Conservation (phyloP, 2,797 vertebrate genomes). For the Malurus splendens region DNA sequence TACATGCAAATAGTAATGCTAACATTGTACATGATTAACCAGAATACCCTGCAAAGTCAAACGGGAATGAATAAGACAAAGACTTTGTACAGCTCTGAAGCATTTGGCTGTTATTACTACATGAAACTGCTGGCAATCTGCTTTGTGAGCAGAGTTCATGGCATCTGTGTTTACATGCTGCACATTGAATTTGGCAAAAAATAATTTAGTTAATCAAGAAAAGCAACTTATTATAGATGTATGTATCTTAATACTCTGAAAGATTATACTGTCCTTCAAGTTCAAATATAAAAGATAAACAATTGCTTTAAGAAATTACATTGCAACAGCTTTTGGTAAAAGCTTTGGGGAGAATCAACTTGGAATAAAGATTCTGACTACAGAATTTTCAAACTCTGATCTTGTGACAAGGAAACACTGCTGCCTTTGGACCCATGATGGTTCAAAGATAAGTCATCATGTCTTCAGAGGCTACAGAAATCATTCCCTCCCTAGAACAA, state of each 20-base stretch:
- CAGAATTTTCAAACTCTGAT: neutral
- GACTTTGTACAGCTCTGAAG: neutral
- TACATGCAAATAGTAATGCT: constrained; percentile 24
- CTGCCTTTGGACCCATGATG: neutral
- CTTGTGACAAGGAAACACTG: neutral
- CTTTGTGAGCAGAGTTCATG: neutral
- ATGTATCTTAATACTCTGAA: neutral
- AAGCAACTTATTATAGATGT: neutral
- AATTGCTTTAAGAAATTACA: neutral
- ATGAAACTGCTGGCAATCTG: neutral
- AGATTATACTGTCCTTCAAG: neutral
- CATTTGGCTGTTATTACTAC: neutral
- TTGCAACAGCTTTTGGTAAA: neutral
- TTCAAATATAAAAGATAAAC: neutral
- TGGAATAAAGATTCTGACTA: neutral
- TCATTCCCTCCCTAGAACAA: neutral
- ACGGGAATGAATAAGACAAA: neutral
- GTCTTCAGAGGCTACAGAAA: neutral
- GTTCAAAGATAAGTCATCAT: neutral
- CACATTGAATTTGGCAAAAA: neutral
- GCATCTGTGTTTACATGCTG: neutral
- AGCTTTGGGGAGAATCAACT: neutral
- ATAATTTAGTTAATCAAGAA: neutral
- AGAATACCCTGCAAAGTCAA: neutral
- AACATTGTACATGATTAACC: neutral